Conservation (phyloP, 2,113 vertebrate genomes). For the Nibea albiflora region DNA sequence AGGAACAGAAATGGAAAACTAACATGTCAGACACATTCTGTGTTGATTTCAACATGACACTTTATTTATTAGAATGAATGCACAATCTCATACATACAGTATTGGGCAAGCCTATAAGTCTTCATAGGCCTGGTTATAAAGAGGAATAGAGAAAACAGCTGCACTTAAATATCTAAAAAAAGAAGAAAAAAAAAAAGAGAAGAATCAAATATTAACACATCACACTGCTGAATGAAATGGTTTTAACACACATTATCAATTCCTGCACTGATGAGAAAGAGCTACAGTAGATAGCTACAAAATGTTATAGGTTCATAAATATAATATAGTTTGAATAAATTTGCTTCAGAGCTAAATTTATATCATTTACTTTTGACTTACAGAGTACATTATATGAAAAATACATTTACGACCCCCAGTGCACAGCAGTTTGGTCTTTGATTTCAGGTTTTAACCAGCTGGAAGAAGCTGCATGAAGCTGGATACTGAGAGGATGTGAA, state of each 20-base stretch:
- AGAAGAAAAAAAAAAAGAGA: not conserved
- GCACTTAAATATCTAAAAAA: slow-evolving; percentile 64
- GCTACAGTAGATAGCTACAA: slow-evolving; percentile 82
- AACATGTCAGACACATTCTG: not conserved
- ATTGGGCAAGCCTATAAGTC: slow-evolving; percentile 53
- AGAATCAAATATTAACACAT: slow-evolving; percentile 61
- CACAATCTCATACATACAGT: slow-evolving; percentile 77
- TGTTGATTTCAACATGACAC: slow-evolving; percentile 74
- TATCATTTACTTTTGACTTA: slow-evolving; percentile 75
- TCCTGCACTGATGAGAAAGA: slow-evolving; percentile 70
- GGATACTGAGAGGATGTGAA: slow-evolving; percentile 59
- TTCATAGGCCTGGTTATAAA: slow-evolving; percentile 62
- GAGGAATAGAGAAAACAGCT: slow-evolving; percentile 64
- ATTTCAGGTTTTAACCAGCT: slow-evolving; percentile 72
- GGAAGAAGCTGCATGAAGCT: slow-evolving; percentile 67
- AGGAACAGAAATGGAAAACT: not conserved
- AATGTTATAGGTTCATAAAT: slow-evolving; percentile 83
- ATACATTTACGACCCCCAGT: slow-evolving; percentile 82
- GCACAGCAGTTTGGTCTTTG: slow-evolving; percentile 85
- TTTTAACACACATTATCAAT: slow-evolving; percentile 59
- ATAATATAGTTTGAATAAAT: slow-evolving; percentile 82
- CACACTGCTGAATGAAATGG: slow-evolving; percentile 63
- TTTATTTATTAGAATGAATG: slow-evolving; percentile 81
- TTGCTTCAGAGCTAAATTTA: slow-evolving; percentile 78
- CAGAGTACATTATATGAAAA: slow-evolving; percentile 81